Percentiles rank a stretch among this genome's conserved stretches.
Conservation (phyloP, 2,797 vertebrate species). For the Manis crassicaudata region DNA sequence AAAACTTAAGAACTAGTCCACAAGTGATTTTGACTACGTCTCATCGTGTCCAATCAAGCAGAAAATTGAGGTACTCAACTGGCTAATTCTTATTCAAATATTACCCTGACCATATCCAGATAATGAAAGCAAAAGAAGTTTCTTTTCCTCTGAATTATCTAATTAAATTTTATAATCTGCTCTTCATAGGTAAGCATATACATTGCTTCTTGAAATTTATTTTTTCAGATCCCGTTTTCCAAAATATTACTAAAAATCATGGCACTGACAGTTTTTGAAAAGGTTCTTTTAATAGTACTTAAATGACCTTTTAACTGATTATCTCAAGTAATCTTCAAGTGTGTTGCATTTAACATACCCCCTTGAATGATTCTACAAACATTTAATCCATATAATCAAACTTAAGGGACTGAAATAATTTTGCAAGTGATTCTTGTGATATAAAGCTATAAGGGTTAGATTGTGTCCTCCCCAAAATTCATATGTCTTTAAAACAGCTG, state of each 20-base stretch:
- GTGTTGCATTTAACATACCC: background rate
- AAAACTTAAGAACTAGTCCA: conserved; percentile 40
- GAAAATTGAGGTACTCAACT: background rate
- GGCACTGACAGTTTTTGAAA: background rate
- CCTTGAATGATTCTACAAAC: background rate
- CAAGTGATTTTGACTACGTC: background rate
- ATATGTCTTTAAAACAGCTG: background rate
- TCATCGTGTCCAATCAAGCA: background rate
- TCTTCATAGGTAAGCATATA: background rate
- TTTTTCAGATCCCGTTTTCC: background rate
- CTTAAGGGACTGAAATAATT: background rate
- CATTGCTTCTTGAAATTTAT: background rate
- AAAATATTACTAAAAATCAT: background rate
- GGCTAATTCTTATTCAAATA: background rate
- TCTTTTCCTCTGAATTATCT: background rate
- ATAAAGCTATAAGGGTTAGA: background rate
- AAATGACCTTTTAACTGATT: background rate
- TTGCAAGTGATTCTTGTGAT: background rate
- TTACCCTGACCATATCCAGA: background rate
- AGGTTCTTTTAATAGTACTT: background rate
- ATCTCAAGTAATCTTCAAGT: background rate
- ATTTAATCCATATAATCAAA: background rate
- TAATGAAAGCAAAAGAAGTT: background rate
- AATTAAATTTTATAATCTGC: background rate
- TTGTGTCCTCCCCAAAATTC: no score